phyloP scores from a whole-genome alignment of 2,113 vertebrate genomes.

The Leptodactylus fuscus region DNA sequence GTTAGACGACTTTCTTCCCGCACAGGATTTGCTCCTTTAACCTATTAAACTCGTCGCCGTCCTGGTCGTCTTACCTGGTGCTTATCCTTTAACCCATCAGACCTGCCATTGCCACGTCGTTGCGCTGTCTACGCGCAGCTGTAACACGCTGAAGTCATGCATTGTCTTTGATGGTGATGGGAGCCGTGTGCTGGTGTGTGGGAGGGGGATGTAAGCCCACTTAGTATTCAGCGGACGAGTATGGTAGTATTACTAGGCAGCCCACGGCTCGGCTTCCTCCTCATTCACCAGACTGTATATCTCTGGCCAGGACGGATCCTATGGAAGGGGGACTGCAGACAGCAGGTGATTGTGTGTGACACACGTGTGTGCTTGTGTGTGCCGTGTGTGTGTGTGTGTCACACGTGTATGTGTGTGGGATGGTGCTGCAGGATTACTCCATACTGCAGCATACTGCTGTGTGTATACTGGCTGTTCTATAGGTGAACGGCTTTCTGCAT shows the following conservation, averaged over 20 bases:
- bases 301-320: conserved; percentile 30
- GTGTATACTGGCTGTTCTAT: background rate
- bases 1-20: background rate
- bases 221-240: conserved; percentile 58
- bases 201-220: conserved; percentile 49
- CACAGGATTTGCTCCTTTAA: background rate
- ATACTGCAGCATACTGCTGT: background rate
- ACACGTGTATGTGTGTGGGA: conserved; percentile 9
- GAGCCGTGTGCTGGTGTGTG: conserved; percentile 25
- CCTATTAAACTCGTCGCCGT: background rate
- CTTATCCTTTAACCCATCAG: background rate
- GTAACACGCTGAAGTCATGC: conserved; percentile 1
- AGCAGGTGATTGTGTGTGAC: conserved; percentile 32
- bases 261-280: conserved; percentile 46
- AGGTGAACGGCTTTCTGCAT: background rate
- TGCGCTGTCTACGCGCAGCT: background rate
- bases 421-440: conserved; percentile 15
- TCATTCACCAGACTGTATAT: conserved; percentile 54
- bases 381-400: background rate
- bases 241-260: conserved; percentile 57
- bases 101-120: background rate
- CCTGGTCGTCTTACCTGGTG: background rate
- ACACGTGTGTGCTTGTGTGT: too few relatives aligned
- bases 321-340: conserved; percentile 32
- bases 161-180: conserved; percentile 20